Percentiles rank a stretch among this genome's conserved stretches.
These are phyloP conservation scores for Neocrepidodera transversa DNA, from an alignment of 2,888 invertebrate genomes.

Conservation along the genomic window DNA sequence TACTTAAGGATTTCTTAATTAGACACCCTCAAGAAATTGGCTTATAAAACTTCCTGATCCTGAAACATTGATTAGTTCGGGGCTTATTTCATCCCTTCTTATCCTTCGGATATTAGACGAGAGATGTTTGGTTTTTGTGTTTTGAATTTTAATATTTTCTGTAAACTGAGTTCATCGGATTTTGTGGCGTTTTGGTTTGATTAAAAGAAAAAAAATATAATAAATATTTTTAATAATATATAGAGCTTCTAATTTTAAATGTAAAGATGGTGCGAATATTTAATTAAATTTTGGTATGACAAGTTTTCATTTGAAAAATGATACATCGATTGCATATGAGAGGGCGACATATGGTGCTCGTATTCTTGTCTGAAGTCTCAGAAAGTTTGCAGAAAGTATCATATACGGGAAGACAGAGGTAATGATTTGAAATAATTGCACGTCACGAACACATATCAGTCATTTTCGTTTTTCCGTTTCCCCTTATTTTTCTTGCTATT, in stretches of 20 bases:
- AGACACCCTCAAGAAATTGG: conserved; percentile 2
- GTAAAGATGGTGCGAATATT: too few relatives aligned
- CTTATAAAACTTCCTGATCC: conserved; percentile 15
- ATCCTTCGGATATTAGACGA: neutral
- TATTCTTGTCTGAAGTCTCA: conserved; percentile 11
- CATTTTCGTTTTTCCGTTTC: conserved; percentile 10
- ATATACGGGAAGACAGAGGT: conserved; percentile 19
- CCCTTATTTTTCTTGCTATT: conserved; percentile 9
- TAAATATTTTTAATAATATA: too few relatives aligned
- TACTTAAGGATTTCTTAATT: conserved; percentile 13
- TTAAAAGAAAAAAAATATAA: too few relatives aligned
- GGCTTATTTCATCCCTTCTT: neutral
- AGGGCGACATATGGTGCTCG: conserved; percentile 2
- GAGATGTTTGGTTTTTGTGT: conserved; percentile 5
- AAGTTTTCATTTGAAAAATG: neutral
- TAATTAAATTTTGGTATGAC: too few relatives aligned
- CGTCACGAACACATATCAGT: conserved; percentile 25
- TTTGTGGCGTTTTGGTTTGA: neutral
- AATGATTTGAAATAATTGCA: conserved; percentile 27
- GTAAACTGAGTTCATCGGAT: neutral
- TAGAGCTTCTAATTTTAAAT: too few relatives aligned
- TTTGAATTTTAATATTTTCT: conserved; percentile 10
- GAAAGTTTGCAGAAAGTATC: conserved; percentile 24
- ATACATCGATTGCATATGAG: neutral
- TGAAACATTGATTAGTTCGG: conserved; percentile 16